These are phyloP conservation scores for Mimachlamys varia DNA, from an alignment of 2,888 invertebrate species.

Conservation along the genomic window DNA sequence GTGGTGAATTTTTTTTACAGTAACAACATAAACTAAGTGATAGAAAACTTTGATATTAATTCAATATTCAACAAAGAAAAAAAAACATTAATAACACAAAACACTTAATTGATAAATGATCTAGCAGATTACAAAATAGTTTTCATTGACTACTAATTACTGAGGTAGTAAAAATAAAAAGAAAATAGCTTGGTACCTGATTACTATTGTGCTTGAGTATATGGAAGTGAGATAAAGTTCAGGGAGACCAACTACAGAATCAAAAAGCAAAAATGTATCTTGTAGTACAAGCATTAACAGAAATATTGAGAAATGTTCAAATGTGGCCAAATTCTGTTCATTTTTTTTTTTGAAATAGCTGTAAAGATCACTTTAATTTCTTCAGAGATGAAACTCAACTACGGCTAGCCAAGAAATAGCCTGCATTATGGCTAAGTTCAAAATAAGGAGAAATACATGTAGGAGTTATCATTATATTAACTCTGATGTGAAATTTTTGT, in stretches of 20 bases:
- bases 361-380: not conserved
- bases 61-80: not conserved
- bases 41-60: not conserved
- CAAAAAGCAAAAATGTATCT: not conserved
- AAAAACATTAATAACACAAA: not conserved
- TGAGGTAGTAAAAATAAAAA: constrained; percentile 18
- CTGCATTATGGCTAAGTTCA: not conserved
- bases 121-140: not conserved
- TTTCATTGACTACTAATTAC: not conserved
- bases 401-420: not conserved
- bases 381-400: not conserved
- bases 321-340: too few relatives aligned
- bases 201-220: not conserved
- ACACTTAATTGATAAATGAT: not conserved
- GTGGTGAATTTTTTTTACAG: not conserved
- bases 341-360: too few relatives aligned
- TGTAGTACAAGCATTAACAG: not conserved
- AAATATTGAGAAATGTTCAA: not conserved
- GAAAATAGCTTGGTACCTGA: not conserved
- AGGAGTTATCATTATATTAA: not conserved
- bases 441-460: too few relatives aligned
- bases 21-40: not conserved
- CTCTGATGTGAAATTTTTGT: not conserved
- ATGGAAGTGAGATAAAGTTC: not conserved
- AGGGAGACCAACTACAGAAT: not conserved